Evolutionary conservation across 2,797 vertebrate species (phyloP), one percentile per base, ranked within the genome.

Genomic region (Tangara arthus): DNA sequence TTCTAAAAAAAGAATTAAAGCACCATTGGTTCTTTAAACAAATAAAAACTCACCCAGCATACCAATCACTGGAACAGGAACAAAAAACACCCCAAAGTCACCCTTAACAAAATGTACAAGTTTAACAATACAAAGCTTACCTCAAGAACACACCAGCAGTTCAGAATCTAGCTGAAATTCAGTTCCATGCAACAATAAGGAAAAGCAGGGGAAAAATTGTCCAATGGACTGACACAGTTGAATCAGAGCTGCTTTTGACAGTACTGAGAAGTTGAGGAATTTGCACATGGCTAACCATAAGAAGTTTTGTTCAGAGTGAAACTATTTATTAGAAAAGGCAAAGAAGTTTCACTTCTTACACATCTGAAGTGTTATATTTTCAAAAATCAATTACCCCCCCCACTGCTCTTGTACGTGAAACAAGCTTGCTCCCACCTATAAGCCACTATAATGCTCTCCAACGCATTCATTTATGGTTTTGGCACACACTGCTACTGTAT

Each of bases 1-100:
- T 75, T 18, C 39, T 57, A 27, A 83, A 90, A 59, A 57, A 92
- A 42, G 23, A 80, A 66, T 60, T 71, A 81, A 80, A 93, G 20
- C 12, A 88, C 39, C 20, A 32, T 0, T 57, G 70, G 53, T 34
- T 81, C 53, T 55, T 61, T 32, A 52, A 86, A 66, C 27, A 73
- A 77, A 21, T 24, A 56, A 57, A 39, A 42, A 34, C 18, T 24
- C 32, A 52, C 28, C 19, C 68, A 53, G 68, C 15, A 42, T 34
- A 81, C 30, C 39, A 61, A 63, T 7, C 34, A 46, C 28, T 76
- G 26, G 26, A 94, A 84, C 1, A 2, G 15, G 46, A 89, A 87
- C 11, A 34, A 50, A 53, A 90, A 37, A 15, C 55, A 79, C 5
- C 21, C 57, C 30, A 6, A 64, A 64, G 30, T 57, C 35, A 79